Conservation (phyloP, 1,140 invertebrate species). For the Planococcus citri region DNA sequence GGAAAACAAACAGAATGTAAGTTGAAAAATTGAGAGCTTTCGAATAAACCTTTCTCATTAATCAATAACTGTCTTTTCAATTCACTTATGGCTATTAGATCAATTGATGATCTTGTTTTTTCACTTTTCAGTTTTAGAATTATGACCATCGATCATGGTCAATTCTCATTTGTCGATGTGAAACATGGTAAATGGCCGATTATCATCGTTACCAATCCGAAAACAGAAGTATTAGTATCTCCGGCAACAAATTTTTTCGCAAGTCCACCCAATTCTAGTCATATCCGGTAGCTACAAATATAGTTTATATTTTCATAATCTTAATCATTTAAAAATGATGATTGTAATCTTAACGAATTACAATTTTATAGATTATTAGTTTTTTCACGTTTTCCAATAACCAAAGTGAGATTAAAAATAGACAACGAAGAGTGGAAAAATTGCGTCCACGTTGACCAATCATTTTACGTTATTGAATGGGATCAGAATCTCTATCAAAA, state of each 20-base stretch:
- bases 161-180: slow-evolving; percentile 75
- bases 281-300: neutral
- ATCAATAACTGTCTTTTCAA: slow-evolving; percentile 3
- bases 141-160: slow-evolving; percentile 71
- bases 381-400: slow-evolving; percentile 54
- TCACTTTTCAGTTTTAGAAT: slow-evolving; percentile 55
- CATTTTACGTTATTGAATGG: slow-evolving; percentile 62
- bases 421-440: slow-evolving; percentile 46
- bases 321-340: too few relatives aligned
- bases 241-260: neutral
- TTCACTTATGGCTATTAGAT: too few relatives aligned
- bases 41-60: neutral
- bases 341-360: too few relatives aligned
- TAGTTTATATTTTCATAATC: neutral
- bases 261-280: neutral
- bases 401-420: slow-evolving; percentile 48
- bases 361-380: slow-evolving; percentile 50
- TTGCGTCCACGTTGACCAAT: slow-evolving; percentile 42
- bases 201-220: slow-evolving; percentile 77
- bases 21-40: slow-evolving; percentile 27
- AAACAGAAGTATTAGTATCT: slow-evolving; percentile 34
- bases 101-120: too few relatives aligned
- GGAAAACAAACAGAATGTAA: slow-evolving; percentile 83
- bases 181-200: slow-evolving; percentile 66
- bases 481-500: slow-evolving; percentile 45